phyloP scores from a whole-genome alignment of 2,797 vertebrate genomes.

The Rhinatrema bivittatum region DNA sequence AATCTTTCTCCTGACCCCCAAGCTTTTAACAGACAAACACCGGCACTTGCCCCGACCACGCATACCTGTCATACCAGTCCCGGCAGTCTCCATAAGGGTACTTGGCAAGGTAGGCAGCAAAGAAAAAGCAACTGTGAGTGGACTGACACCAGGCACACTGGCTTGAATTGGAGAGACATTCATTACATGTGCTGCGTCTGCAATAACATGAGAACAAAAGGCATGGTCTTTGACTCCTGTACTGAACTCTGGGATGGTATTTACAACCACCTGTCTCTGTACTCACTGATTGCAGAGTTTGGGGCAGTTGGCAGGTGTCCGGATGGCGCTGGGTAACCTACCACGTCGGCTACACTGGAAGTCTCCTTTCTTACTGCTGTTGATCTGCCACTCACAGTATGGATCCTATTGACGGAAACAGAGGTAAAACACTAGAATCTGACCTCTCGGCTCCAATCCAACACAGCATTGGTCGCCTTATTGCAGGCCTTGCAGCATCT shows the following conservation, averaged over 20 bases:
- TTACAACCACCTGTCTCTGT: too few relatives aligned
- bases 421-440: background rate
- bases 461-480: background rate
- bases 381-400: slow-evolving; percentile 87
- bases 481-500: too few relatives aligned
- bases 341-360: slow-evolving; percentile 81
- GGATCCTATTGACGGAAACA: slow-evolving; percentile 57
- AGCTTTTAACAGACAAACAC: background rate
- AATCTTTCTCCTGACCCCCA: background rate
- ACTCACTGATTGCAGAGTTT: slow-evolving; percentile 84
- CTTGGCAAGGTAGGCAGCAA: slow-evolving; percentile 85
- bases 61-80: slow-evolving; percentile 88
- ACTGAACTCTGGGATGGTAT: background rate
- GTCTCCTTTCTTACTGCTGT: slow-evolving; percentile 81
- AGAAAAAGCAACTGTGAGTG: slow-evolving; percentile 83
- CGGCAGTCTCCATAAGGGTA: slow-evolving; percentile 86
- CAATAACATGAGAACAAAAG: background rate
- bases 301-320: slow-evolving; percentile 65
- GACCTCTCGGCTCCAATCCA: background rate
- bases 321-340: slow-evolving; percentile 72
- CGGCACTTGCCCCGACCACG: background rate
- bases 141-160: slow-evolving; percentile 94
- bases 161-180: slow-evolving; percentile 88
- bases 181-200: slow-evolving; percentile 75
- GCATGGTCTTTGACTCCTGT: background rate